Conservation (phyloP, 2,113 vertebrate species). For the Perca fluviatilis region DNA sequence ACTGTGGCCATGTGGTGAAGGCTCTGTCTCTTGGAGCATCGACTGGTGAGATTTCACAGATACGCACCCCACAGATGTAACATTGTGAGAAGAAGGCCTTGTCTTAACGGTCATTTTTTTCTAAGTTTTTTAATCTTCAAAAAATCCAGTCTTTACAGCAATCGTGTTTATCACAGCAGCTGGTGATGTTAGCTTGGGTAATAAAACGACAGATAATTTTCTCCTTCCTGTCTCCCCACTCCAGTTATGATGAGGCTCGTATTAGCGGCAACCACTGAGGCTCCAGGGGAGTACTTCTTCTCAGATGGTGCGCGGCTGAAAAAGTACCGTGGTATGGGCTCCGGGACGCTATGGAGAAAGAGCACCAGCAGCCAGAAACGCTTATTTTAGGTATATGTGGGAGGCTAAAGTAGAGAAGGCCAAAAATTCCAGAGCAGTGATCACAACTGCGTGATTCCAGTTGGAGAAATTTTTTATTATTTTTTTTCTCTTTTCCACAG, state of each 20-base stretch:
- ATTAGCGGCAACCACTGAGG: conserved; percentile 94
- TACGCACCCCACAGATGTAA: background rate
- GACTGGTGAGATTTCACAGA: conserved; percentile 83
- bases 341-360: conserved; percentile 94
- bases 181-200: background rate
- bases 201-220: background rate
- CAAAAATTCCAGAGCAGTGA: no score
- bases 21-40: conserved; percentile 93
- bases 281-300: conserved; percentile 95
- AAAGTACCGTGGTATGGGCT: conserved; percentile 96
- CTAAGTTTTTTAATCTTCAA: background rate
- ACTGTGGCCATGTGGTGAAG: conserved; percentile 94
- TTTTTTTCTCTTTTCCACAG: conserved; percentile 77
- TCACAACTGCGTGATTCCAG: background rate
- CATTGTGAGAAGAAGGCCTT: background rate
- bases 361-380: conserved; percentile 93
- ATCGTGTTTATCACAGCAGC: background rate
- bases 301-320: conserved; percentile 94
- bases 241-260: conserved; percentile 96
- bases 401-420: background rate
- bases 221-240: background rate
- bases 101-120: background rate
- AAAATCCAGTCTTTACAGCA: background rate
- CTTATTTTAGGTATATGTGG: conserved; percentile 91
- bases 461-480: background rate